These are phyloP conservation scores for Drosophila pegasa DNA, from an alignment of 2,888 invertebrate species.

Conservation along the genomic window DNA sequence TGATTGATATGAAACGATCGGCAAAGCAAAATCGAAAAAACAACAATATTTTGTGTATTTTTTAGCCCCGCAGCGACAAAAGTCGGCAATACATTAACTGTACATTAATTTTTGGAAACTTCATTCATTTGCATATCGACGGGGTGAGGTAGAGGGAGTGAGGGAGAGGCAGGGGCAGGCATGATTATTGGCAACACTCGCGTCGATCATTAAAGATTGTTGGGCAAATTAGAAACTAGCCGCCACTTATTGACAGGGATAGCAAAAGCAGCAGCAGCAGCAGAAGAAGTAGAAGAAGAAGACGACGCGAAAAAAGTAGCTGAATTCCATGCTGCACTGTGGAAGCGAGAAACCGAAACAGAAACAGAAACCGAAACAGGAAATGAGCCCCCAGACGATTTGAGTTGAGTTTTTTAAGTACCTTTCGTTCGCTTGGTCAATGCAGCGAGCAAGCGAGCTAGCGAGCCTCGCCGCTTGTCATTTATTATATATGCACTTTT, in stretches of 20 bases:
- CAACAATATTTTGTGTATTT: neutral
- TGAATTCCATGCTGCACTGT: conserved; percentile 21
- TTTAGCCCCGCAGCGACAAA: conserved; percentile 47
- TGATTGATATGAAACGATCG: conserved; percentile 60
- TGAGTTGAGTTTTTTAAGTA: conserved; percentile 59
- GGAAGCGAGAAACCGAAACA: conserved; percentile 16
- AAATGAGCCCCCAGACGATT: conserved; percentile 62
- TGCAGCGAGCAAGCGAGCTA: conserved; percentile 48
- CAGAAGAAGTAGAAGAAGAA: neutral
- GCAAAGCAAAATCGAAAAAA: conserved; percentile 17
- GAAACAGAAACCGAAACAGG: conserved; percentile 56
- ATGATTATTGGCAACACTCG: conserved; percentile 26
- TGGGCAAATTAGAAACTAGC: conserved; percentile 65
- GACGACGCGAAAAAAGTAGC: neutral
- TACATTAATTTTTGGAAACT: conserved; percentile 30
- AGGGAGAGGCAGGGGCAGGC: neutral
- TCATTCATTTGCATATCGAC: conserved; percentile 32
- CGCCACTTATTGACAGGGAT: conserved; percentile 30
- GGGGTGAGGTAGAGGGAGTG: neutral
- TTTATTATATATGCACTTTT: conserved; percentile 11
- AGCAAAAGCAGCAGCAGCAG: conserved; percentile 20
- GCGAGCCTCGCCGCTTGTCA: conserved; percentile 23
- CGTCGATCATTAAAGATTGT: conserved; percentile 50
- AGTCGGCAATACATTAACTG: conserved; percentile 43
- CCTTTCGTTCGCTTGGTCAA: conserved; percentile 59